Evolutionary conservation across 1,140 invertebrate species (phyloP).

Genomic region (Xylocopa sonorina): DNA sequence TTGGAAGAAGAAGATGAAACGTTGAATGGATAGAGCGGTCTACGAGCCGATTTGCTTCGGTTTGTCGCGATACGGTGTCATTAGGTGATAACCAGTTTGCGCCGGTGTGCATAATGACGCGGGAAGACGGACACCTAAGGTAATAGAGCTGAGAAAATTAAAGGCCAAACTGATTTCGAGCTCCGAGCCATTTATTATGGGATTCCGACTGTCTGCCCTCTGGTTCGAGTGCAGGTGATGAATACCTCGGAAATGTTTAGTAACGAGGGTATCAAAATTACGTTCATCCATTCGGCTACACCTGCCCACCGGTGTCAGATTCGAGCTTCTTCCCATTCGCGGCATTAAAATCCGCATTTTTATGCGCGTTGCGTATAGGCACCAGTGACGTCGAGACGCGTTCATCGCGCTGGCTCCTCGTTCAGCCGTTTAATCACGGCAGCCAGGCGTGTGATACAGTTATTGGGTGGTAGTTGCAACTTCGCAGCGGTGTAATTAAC

Average conservation of each 20-base stretch:
- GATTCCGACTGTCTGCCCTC: conserved; percentile 27
- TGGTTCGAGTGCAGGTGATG: conserved; percentile 47
- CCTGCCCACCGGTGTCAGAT: conserved; percentile 21
- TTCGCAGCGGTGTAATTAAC: too few relatives aligned
- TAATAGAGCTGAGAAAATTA: conserved; percentile 37
- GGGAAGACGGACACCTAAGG: conserved; percentile 14
- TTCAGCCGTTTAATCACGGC: too few relatives aligned
- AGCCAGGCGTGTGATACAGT: too few relatives aligned
- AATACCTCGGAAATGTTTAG: conserved; percentile 47
- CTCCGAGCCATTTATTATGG: conserved; percentile 34
- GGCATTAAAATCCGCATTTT: conserved; percentile 4
- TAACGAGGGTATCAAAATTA: conserved; percentile 59
- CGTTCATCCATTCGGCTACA: conserved; percentile 29
- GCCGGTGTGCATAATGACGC: conserved; percentile 18
- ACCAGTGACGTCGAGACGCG: too few relatives aligned
- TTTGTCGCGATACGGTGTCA: conserved; percentile 15
- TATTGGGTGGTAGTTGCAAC: too few relatives aligned
- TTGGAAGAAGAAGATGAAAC: too few relatives aligned
- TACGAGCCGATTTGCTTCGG: conserved; percentile 7
- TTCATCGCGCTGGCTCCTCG: too few relatives aligned
- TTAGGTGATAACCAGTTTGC: conserved; percentile 26
- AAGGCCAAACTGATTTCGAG: conserved; percentile 28
- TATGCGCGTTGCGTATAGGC: background rate
- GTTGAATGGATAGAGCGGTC: background rate
- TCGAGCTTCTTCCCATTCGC: conserved; percentile 15